phyloP scores from a whole-genome alignment of 2,113 vertebrate genomes.

The Neogobius melanostomus region DNA sequence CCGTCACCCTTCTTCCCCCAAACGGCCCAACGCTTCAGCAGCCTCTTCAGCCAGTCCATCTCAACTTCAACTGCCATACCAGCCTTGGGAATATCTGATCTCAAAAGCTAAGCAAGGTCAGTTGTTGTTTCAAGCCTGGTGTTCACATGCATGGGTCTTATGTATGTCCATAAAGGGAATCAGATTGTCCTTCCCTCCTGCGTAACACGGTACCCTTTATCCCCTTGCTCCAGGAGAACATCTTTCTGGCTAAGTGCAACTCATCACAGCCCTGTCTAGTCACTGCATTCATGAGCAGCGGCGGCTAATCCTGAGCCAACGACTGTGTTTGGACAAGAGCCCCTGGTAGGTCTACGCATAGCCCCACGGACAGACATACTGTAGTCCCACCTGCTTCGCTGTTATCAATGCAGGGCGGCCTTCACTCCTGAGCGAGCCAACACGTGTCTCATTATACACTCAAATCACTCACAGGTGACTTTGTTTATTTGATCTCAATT shows the following conservation, averaged over 20 bases:
- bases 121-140: too few relatives aligned
- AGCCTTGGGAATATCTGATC: too few relatives aligned
- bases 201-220: too few relatives aligned
- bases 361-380: slow-evolving; percentile 14
- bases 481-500: slow-evolving; percentile 84
- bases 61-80: too few relatives aligned
- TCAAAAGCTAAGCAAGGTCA: too few relatives aligned
- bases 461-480: slow-evolving; percentile 77
- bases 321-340: slow-evolving; percentile 18
- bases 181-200: too few relatives aligned
- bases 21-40: too few relatives aligned
- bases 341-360: slow-evolving; percentile 2
- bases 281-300: slow-evolving; percentile 55
- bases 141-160: too few relatives aligned
- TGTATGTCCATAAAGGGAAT: too few relatives aligned
- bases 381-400: slow-evolving; percentile 59
- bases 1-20: too few relatives aligned
- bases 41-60: too few relatives aligned
- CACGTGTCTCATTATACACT: slow-evolving; percentile 50
- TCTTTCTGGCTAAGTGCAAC: slow-evolving; percentile 57
- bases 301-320: slow-evolving; percentile 42
- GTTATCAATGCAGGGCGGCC: slow-evolving; percentile 32
- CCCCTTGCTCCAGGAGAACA: slow-evolving; percentile 43
- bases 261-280: slow-evolving; percentile 59
- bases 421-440: slow-evolving; percentile 24